Percentiles rank a stretch among this genome's conserved stretches.
These are phyloP conservation scores for Cerastoderma edule DNA, from an alignment of 2,888 invertebrate genomes.

Conservation along the genomic window DNA sequence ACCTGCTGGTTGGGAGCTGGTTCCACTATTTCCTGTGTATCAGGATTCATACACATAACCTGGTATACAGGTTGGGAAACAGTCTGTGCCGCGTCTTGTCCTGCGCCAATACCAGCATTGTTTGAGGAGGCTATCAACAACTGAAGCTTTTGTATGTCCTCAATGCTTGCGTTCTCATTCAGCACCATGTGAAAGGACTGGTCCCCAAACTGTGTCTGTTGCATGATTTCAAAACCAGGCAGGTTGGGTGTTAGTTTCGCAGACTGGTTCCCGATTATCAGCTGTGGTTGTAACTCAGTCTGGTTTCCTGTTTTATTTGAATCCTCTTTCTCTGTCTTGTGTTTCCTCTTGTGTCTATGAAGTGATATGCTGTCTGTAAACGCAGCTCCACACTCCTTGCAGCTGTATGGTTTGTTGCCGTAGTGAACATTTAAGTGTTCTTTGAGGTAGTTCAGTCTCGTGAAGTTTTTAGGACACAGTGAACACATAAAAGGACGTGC, in stretches of 20 bases:
- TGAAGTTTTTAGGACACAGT: slow-evolving; percentile 83
- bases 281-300: slow-evolving; percentile 39
- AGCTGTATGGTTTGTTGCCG: slow-evolving; percentile 82
- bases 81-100: slow-evolving; percentile 21
- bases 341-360: slow-evolving; percentile 78
- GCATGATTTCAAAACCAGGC: slow-evolving; percentile 27
- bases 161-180: slow-evolving; percentile 40
- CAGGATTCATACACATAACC: slow-evolving; percentile 54
- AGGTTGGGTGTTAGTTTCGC: neutral
- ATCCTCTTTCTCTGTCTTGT: slow-evolving; percentile 49
- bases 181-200: slow-evolving; percentile 41
- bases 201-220: slow-evolving; percentile 33
- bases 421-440: slow-evolving; percentile 84
- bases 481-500: slow-evolving; percentile 82
- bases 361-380: slow-evolving; percentile 80
- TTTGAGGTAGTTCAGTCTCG: slow-evolving; percentile 83
- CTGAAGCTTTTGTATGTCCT: slow-evolving; percentile 43
- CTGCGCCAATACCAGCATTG: neutral
- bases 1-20: slow-evolving; percentile 45
- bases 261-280: slow-evolving; percentile 10
- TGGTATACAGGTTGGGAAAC: slow-evolving; percentile 40
- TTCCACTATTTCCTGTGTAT: slow-evolving; percentile 59
- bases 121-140: slow-evolving; percentile 32
- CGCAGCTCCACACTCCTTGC: slow-evolving; percentile 79
- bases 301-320: slow-evolving; percentile 18